These are phyloP conservation scores for Cichlasoma orientale DNA, from an alignment of 2,797 vertebrate genomes.

Conservation along the genomic window DNA sequence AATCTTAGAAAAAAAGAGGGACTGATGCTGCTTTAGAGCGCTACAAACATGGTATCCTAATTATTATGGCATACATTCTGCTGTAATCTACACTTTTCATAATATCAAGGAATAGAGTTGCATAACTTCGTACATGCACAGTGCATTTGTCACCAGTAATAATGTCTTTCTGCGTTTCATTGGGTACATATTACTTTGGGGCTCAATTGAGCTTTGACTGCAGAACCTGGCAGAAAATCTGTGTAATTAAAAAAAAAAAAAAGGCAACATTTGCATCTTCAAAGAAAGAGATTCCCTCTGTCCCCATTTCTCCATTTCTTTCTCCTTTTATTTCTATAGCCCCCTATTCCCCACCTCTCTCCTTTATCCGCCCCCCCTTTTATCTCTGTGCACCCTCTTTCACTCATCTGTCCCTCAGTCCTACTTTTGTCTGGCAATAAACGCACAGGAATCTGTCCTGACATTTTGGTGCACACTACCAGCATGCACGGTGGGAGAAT, in stretches of 20 bases:
- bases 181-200: background rate
- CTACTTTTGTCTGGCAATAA: constrained; percentile 33
- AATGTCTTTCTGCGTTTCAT: background rate
- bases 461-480: constrained; percentile 8
- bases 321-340: constrained; percentile 4
- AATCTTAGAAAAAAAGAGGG: background rate
- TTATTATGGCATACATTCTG: background rate
- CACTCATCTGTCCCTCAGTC: background rate
- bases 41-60: background rate
- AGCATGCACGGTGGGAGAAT: constrained; percentile 6
- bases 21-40: too few relatives aligned
- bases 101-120: background rate
- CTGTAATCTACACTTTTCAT: background rate
- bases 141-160: background rate
- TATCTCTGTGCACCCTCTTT: background rate
- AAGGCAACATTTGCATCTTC: background rate
- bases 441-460: constrained; percentile 10
- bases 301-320: background rate
- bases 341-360: background rate
- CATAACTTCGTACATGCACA: background rate
- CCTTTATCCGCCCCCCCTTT: background rate
- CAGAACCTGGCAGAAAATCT: background rate
- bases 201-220: background rate
- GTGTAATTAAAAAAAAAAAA: background rate
- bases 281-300: background rate